Base-by-base conservation (phyloP, 2,888 invertebrate genomes). In the Drosophila kambysellisi region DNA sequence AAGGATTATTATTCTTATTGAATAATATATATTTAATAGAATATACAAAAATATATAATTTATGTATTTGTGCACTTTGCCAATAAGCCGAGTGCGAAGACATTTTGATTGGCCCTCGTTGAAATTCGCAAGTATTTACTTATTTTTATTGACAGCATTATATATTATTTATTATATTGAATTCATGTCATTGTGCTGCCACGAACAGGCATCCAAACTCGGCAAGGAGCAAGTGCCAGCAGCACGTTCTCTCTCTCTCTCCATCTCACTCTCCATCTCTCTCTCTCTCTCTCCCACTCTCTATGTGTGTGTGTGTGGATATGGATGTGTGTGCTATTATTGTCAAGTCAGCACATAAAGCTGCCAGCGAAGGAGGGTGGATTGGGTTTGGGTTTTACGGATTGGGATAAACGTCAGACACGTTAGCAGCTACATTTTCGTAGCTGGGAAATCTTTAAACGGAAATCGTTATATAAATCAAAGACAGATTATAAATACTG, bases 401-500 rank as follows among this genome's bases (percentile, higher is more conserved):
- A 46, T 57, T 59, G 64, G 71, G 71, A 74, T 65, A 66, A 63
- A 70, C 70, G 79, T 78, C 76, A 74, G 59, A 50, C 46, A 56
- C 74, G 74, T 74, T 66, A 57, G 75, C 66, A 72, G 71, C 56
- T 32, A 61, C 74, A 61, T 73, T 64, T 68, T 62, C 20, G 74
- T 54, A 59, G 62, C 75, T 57, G 65, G 80, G 68, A 78, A 60
- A 72, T 78, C 75, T 79, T 82, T 82, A 82, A 85, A 77, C 89
- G 89, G 91, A 90, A 90, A 90, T 90, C 89, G 89, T 90, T 90
- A 90, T 88, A 89, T 89, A 89, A 90, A 90, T 90, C 91, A 90
- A 87, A 83, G 85, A 80, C 87, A 83, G 85, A 89, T 90, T 89
- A 90, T 84, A 86, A 87, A 86, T 86, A 87, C 80, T 83, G 79